phyloP scores from a whole-genome alignment of 2,797 vertebrate genomes.

The Potorous gilbertii region DNA sequence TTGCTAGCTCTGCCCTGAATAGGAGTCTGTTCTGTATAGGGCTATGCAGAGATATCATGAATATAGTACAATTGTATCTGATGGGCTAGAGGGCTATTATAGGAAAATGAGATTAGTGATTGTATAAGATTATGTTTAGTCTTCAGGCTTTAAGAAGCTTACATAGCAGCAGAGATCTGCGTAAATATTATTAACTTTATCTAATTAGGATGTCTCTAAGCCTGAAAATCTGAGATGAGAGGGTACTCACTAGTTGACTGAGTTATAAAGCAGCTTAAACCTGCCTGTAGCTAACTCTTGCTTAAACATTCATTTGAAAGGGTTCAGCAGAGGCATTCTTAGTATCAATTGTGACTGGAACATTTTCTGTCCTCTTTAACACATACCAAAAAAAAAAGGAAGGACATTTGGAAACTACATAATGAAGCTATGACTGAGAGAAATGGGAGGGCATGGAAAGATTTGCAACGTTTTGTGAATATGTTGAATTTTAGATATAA shows the following conservation, averaged over 20 bases:
- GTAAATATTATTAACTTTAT: slow-evolving; percentile 65
- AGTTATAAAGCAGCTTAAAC: slow-evolving; percentile 57
- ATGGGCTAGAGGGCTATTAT: slow-evolving; percentile 5
- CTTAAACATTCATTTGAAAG: slow-evolving; percentile 11
- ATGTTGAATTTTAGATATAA: neutral
- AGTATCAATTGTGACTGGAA: neutral
- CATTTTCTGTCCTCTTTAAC: neutral
- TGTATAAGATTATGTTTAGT: slow-evolving; percentile 35
- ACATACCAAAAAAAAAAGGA: neutral
- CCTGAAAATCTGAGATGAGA: slow-evolving; percentile 48
- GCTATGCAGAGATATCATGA: neutral
- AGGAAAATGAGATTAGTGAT: slow-evolving; percentile 48
- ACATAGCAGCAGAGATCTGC: slow-evolving; percentile 20
- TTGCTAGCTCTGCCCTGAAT: neutral
- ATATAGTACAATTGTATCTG: neutral
- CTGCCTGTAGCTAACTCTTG: slow-evolving; percentile 29
- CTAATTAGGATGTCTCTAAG: slow-evolving; percentile 63
- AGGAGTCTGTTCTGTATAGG: neutral
- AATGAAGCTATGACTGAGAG: neutral
- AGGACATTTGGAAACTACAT: neutral
- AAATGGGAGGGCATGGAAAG: neutral
- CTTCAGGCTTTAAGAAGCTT: slow-evolving; percentile 70
- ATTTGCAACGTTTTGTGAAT: neutral
- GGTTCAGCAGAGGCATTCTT: neutral
- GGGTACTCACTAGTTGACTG: slow-evolving; percentile 31